Conservation (phyloP, 2,797 vertebrate species). For the Malacoctenus gilli region DNA sequence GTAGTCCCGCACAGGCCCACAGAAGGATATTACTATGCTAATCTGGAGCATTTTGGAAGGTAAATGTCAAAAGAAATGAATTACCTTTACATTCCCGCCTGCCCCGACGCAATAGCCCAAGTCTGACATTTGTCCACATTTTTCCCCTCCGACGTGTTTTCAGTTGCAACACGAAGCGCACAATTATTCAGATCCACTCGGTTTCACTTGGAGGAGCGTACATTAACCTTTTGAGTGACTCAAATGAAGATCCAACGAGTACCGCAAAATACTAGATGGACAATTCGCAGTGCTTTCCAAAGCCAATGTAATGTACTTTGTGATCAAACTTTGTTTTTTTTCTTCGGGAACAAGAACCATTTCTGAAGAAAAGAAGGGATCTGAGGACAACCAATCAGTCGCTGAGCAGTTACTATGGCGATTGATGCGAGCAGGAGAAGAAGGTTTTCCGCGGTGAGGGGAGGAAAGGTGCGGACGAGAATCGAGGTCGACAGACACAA, state of each 20-base stretch:
- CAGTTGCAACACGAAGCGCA: slow-evolving; percentile 10
- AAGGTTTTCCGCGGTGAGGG: too few relatives aligned
- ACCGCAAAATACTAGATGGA: neutral
- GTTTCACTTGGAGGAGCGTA: neutral
- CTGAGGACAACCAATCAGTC: too few relatives aligned
- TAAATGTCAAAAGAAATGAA: slow-evolving; percentile 83
- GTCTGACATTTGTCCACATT: slow-evolving; percentile 74
- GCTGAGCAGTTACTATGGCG: too few relatives aligned
- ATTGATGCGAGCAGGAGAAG: too few relatives aligned
- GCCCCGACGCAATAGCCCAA: slow-evolving; percentile 56
- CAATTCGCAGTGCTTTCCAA: neutral
- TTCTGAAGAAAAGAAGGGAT: too few relatives aligned
- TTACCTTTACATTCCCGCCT: slow-evolving; percentile 70
- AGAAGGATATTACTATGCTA: slow-evolving; percentile 81
- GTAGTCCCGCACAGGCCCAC: slow-evolving; percentile 52
- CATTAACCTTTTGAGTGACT: slow-evolving; percentile 5
- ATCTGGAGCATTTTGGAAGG: slow-evolving; percentile 77
- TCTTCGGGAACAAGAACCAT: too few relatives aligned
- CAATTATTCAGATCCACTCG: slow-evolving; percentile 29
- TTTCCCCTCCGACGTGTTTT: slow-evolving; percentile 22
- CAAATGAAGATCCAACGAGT: neutral
- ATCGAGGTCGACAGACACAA: too few relatives aligned
- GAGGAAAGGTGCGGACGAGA: too few relatives aligned
- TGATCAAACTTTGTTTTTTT: too few relatives aligned
- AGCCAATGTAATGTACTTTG: too few relatives aligned